Conservation (phyloP, 2,113 vertebrate genomes). For the Orycteropus afer region DNA sequence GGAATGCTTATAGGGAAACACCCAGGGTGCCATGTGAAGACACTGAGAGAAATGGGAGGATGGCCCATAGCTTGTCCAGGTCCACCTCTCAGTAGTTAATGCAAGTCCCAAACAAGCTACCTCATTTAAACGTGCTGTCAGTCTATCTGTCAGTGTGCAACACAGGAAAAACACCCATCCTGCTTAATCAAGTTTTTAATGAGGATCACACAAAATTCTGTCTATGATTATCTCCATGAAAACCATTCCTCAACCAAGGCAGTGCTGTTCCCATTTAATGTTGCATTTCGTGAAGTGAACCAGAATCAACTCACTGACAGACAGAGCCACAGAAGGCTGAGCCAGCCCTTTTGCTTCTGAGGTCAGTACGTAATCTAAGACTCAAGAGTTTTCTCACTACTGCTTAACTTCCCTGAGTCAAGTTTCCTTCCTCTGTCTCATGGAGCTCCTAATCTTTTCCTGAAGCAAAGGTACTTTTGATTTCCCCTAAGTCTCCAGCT, state of each 20-base stretch:
- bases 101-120: not conserved
- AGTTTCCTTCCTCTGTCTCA: conserved; percentile 56
- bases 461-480: not conserved
- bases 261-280: not conserved
- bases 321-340: conserved; percentile 65
- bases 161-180: not conserved
- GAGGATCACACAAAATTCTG: not conserved
- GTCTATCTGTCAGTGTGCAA: not conserved
- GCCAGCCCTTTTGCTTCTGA: conserved; percentile 78
- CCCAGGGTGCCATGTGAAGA: not conserved
- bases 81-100: not conserved
- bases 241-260: not conserved
- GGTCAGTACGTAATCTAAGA: conserved; percentile 80
- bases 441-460: not conserved
- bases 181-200: not conserved
- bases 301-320: conserved; percentile 56
- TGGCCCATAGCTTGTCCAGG: not conserved
- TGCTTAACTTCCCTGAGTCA: conserved; percentile 44
- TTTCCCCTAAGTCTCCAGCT: not conserved
- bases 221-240: not conserved
- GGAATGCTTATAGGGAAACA: not conserved
- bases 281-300: conserved; percentile 8
- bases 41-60: not conserved
- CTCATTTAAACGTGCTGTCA: not conserved
- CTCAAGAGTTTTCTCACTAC: conserved; percentile 48